Percentiles rank a stretch among this genome's conserved stretches.
phyloP scores from a whole-genome alignment of 2,888 invertebrate genomes.

The Byasa hedistus region DNA sequence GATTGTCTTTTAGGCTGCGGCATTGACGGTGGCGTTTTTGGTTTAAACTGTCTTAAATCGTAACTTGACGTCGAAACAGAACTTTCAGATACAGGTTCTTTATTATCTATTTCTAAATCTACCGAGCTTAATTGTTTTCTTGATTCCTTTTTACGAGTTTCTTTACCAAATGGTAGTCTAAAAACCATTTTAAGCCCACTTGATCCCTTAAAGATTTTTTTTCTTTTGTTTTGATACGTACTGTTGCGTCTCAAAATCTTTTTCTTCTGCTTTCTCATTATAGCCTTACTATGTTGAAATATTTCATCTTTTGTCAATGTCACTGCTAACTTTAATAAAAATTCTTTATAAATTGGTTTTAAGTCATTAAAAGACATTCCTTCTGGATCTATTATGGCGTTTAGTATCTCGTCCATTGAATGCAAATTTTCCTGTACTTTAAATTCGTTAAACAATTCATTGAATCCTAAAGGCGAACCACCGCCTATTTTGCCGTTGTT shows the following conservation, averaged over 20 bases:
- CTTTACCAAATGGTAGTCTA: conserved; percentile 79
- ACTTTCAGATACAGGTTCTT: conserved; percentile 76
- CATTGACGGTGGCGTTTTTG: conserved; percentile 70
- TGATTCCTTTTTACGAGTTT: conserved; percentile 57
- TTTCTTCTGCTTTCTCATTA: conserved; percentile 91
- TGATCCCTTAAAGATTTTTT: conserved; percentile 81
- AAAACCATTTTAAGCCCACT: conserved; percentile 83
- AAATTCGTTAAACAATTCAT: conserved; percentile 92
- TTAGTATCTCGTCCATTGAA: conserved; percentile 92
- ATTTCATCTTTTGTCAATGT: conserved; percentile 95
- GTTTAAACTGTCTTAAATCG: conserved; percentile 81
- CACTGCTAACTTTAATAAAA: conserved; percentile 90
- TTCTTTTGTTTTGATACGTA: conserved; percentile 78
- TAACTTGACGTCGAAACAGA: conserved; percentile 82
- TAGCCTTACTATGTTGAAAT: conserved; percentile 92
- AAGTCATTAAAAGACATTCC: conserved; percentile 96
- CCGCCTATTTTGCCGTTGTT: conserved; percentile 83
- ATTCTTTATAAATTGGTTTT: conserved; percentile 94
- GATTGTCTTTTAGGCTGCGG: conserved; percentile 68
- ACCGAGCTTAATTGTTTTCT: conserved; percentile 46
- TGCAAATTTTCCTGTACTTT: conserved; percentile 92
- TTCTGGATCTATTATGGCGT: conserved; percentile 93
- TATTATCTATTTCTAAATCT: conserved; percentile 47
- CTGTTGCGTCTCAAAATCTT: conserved; percentile 81
- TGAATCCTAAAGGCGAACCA: conserved; percentile 91